These are phyloP conservation scores for Neodon shergylaensis DNA, from an alignment of 2,113 vertebrate genomes.

Conservation along the genomic window DNA sequence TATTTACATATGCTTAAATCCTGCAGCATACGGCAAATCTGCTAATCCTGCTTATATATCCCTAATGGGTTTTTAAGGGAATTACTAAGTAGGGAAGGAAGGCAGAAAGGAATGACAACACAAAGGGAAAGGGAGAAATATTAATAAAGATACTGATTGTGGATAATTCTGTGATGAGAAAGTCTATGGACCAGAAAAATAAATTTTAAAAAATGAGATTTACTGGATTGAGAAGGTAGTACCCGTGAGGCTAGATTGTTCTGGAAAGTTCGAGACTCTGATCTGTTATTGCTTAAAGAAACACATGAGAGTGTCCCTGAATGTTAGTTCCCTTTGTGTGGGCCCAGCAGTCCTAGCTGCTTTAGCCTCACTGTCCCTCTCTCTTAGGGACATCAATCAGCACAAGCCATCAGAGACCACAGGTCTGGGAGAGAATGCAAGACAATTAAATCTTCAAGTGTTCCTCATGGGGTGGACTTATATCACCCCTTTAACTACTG, in stretches of 20 bases:
- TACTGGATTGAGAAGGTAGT: not conserved
- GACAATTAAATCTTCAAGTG: not conserved
- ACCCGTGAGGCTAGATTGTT: not conserved
- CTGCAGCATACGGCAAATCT: not conserved
- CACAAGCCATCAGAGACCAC: not conserved
- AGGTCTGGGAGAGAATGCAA: not conserved
- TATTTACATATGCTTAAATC: not conserved
- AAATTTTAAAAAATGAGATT: not conserved
- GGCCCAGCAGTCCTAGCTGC: not conserved
- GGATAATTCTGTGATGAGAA: not conserved
- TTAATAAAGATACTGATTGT: not conserved
- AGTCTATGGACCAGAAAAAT: not conserved
- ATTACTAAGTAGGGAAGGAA: not conserved
- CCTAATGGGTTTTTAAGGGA: not conserved
- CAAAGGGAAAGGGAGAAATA: not conserved
- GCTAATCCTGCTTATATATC: not conserved
- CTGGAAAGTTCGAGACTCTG: not conserved
- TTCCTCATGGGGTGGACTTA: not conserved
- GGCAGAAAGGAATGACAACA: not conserved
- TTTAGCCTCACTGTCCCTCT: not conserved
- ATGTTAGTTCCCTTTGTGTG: not conserved
- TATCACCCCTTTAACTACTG: not conserved
- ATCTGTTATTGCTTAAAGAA: not conserved
- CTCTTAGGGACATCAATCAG: not conserved
- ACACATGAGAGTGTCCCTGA: not conserved